phyloP scores from a whole-genome alignment of 1,140 invertebrate genomes.

The Gonatopus flavifemur region DNA sequence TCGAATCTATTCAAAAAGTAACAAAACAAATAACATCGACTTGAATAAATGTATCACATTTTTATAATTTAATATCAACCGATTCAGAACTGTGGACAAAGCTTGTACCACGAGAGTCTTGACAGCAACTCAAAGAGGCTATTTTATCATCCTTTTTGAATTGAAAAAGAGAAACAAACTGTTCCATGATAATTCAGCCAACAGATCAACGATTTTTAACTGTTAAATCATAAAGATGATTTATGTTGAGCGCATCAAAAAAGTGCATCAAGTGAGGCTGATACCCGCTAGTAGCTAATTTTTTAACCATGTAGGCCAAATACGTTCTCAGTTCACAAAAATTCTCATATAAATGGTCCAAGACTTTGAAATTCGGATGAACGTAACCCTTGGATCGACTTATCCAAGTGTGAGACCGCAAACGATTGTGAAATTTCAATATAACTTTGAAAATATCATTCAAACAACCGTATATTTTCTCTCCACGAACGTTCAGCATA shows the following conservation, averaged over 20 bases:
- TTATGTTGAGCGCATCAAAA: constrained; percentile 54
- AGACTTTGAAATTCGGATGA: constrained; percentile 44
- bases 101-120: no score
- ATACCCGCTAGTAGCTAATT: constrained; percentile 51
- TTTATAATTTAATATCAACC: no score
- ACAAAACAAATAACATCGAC: no score
- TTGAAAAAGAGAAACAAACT: no score
- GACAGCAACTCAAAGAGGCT: no score
- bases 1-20: no score
- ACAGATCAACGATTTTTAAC: constrained; percentile 18
- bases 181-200: no score
- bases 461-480: constrained; percentile 65
- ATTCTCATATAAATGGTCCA: constrained; percentile 49
- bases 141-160: no score
- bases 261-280: constrained; percentile 55
- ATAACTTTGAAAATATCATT: constrained; percentile 71
- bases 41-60: no score
- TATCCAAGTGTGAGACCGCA: constrained; percentile 45
- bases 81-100: no score
- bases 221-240: constrained; percentile 45
- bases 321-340: constrained; percentile 51
- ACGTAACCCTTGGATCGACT: constrained; percentile 21
- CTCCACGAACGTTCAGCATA: constrained; percentile 67
- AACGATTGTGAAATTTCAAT: constrained; percentile 68
- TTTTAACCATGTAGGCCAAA: constrained; percentile 48